Base-by-base conservation (phyloP, 2,888 invertebrate species). In the Mystacides longicornis region DNA sequence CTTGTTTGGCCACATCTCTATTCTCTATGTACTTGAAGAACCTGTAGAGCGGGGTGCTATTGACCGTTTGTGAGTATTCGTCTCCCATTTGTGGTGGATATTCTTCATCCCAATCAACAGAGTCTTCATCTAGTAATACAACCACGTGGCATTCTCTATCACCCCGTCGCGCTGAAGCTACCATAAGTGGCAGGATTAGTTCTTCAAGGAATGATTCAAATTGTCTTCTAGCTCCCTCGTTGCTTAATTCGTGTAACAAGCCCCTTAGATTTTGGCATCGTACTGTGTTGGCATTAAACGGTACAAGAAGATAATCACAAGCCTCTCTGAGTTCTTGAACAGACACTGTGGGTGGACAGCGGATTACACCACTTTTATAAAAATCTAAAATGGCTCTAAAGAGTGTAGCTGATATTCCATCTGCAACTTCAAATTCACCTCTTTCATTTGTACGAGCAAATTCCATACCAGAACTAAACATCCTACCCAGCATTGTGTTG, bases 21-120 rank as follows among this genome's bases (percentile, higher is more conserved):
- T 99, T 99, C 72, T 99, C 99, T 60, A 99, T 97, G 73, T 99
- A 99, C 70, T 98, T 98, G 79, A 99, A 99, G 78, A 98, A 99
- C 63, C 97, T 81, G 71, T 97, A 95, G 81, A 98, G 87, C 43
- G 92, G 89, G 3, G 96, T 97, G 66, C 93, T 94, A 67, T 93
- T 86, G 49, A 98, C 92, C 56, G 96, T 97, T 77, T 97, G 97
- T 48, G 94, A 92, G 72, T 98, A 95, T 75, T 99, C 97, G 68
- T 97, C 98, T 5, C 98, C 98, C 94, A 98, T 98, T 75, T 97
- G 97, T 0, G 99, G 99, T 0, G 99, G 99, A 72, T 94, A 98
- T 70, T 98, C 92, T 67, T 96, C 95, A 69, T 99, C 99, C 99
- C 99, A 99, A 67, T 99, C 99, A 23, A 86, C 86, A 0, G 83